Evolutionary conservation across 2,113 vertebrate species (phyloP).

Genomic region (Monopterus albus): DNA sequence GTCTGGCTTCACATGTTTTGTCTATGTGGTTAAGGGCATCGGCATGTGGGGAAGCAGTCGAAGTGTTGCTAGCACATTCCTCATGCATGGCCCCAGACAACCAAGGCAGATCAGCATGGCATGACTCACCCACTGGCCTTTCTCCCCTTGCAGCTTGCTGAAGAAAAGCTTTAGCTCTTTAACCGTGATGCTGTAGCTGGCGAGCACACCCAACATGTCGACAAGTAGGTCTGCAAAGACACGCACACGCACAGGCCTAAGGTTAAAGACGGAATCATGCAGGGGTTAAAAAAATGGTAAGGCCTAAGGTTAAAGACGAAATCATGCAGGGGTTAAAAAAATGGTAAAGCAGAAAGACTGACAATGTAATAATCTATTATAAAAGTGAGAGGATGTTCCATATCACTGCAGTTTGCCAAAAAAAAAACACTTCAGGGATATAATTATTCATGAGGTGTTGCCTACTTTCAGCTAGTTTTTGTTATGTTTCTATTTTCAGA

Average conservation of each 20-base stretch:
- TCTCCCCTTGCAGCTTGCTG: conserved; percentile 96
- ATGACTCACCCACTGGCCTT: conserved; percentile 93
- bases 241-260: conserved; percentile 4
- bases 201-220: conserved; percentile 96
- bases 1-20: conserved; percentile 44
- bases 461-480: neutral
- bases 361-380: neutral
- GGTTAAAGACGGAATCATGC: conserved; percentile 15
- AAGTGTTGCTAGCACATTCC: conserved; percentile 58
- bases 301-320: conserved; percentile 9
- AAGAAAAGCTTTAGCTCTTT: conserved; percentile 97
- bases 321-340: neutral
- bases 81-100: conserved; percentile 47
- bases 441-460: neutral
- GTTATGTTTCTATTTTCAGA: too few relatives aligned
- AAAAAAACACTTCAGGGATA: too few relatives aligned
- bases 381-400: neutral
- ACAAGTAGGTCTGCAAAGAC: conserved; percentile 91
- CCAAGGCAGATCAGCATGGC: conserved; percentile 29
- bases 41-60: conserved; percentile 33
- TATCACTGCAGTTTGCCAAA: neutral
- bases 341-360: neutral
- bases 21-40: conserved; percentile 22
- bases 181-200: conserved; percentile 97
- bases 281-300: too few relatives aligned